Conservation (phyloP, 1,140 invertebrate species). For the Zaprionus lachaisei region DNA sequence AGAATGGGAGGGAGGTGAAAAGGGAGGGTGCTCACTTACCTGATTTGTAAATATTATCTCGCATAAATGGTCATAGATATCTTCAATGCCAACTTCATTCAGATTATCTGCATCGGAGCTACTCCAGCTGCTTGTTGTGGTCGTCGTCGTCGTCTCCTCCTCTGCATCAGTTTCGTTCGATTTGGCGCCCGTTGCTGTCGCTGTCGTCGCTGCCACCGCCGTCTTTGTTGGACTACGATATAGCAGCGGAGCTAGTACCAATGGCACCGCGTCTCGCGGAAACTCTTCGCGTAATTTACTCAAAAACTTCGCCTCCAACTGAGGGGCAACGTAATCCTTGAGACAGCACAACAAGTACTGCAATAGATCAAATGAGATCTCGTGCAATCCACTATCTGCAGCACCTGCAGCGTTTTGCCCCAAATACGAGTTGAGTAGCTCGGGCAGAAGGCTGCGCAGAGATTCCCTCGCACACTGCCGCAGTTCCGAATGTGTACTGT, state of each 20-base stretch:
- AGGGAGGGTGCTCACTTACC: conserved; percentile 28
- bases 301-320: conserved; percentile 92
- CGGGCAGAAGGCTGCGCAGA: conserved; percentile 92
- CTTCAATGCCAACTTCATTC: conserved; percentile 81
- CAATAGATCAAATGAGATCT: conserved; percentile 94
- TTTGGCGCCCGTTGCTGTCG: conserved; percentile 21
- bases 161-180: conserved; percentile 70
- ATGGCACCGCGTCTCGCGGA: conserved; percentile 93
- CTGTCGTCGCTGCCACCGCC: conserved; percentile 33
- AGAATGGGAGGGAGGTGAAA: neutral
- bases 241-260: conserved; percentile 93
- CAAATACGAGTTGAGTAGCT: conserved; percentile 93
- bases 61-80: conserved; percentile 84
- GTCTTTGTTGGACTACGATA: conserved; percentile 86
- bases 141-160: conserved; percentile 55
- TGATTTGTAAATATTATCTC: conserved; percentile 83
- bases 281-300: conserved; percentile 93
- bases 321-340: conserved; percentile 85
- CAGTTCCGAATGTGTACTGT: conserved; percentile 91
- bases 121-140: conserved; percentile 56
- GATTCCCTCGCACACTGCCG: conserved; percentile 90
- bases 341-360: conserved; percentile 91
- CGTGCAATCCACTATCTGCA: conserved; percentile 93
- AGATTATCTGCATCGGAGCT: conserved; percentile 68
- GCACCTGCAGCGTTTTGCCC: conserved; percentile 87